A percentile compares a stretch with the other conserved stretches of the same genome.
These are phyloP conservation scores for Halocaridina rubra DNA, from an alignment of 2,888 invertebrate genomes.

Conservation along the genomic window DNA sequence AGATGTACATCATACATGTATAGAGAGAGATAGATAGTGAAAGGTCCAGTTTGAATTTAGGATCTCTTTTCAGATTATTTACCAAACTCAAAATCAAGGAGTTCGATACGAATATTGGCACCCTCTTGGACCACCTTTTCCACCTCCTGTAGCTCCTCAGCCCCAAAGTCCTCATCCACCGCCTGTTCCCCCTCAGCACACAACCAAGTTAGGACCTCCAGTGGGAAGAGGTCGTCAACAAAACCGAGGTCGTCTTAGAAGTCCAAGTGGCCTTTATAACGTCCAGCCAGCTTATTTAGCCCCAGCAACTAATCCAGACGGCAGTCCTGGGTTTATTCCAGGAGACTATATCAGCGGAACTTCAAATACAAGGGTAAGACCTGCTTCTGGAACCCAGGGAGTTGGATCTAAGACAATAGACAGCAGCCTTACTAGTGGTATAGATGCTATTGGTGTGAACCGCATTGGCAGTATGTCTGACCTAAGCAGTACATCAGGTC, in stretches of 20 bases:
- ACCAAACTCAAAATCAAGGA: conserved; percentile 44
- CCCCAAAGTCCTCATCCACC: not conserved
- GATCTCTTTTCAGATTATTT: conserved; percentile 22
- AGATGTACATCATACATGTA: too few species aligned
- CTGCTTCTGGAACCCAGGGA: not conserved
- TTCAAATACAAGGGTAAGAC: not conserved
- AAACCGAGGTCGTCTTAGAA: not conserved
- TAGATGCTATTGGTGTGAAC: not conserved
- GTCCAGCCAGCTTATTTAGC: conserved; percentile 38
- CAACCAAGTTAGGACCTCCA: too few species aligned
- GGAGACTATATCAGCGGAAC: not conserved
- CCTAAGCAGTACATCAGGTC: too few species aligned
- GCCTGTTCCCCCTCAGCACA: not conserved
- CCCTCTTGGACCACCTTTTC: conserved; percentile 26
- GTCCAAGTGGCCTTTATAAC: not conserved
- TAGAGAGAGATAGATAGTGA: too few species aligned
- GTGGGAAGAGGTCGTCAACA: not conserved
- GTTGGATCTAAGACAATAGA: not conserved
- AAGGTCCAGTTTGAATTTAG: too few species aligned
- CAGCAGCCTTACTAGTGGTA: not conserved
- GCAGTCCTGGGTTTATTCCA: not conserved
- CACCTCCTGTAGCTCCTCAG: not conserved
- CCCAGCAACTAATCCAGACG: not conserved
- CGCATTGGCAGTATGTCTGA: too few species aligned
- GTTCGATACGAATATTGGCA: conserved; percentile 55